Conservation (phyloP, 92 coral and sea anemone species). For the Scolanthus callimorphus region DNA sequence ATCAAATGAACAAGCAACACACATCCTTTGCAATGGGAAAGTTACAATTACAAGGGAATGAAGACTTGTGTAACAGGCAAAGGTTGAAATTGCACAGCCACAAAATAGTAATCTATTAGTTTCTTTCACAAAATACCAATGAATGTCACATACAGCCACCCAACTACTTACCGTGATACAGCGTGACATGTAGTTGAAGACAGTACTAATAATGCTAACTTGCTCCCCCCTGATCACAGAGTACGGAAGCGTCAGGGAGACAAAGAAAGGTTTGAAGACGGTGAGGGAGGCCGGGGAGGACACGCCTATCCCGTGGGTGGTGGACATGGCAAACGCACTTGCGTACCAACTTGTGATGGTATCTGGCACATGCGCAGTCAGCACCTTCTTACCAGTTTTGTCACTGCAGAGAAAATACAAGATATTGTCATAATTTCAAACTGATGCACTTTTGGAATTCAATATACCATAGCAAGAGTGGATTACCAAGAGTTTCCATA, state of each 20-base stretch:
- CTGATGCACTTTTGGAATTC: no score
- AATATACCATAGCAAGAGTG: no score
- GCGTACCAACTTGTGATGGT: slow-evolving; percentile 94
- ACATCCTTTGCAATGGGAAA: no score
- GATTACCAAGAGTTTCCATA: no score
- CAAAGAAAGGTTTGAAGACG: slow-evolving; percentile 86
- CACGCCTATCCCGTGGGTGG: slow-evolving; percentile 75
- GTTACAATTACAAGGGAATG: no score
- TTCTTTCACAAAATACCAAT: no score
- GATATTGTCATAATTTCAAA: no score
- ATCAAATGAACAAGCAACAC: no score
- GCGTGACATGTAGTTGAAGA: slow-evolving; percentile 80
- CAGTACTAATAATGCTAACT: slow-evolving; percentile 74
- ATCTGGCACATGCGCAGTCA: slow-evolving; percentile 81
- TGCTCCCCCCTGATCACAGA: slow-evolving; percentile 94
- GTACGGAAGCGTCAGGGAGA: slow-evolving; percentile 86
- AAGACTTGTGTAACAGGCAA: no score
- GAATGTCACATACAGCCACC: no score
- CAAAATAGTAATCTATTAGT: no score
- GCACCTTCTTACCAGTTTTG: slow-evolving; percentile 44
- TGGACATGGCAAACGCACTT: slow-evolving; percentile 88
- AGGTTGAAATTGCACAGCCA: no score
- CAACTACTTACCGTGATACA: slow-evolving; percentile 82
- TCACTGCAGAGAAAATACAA: slow-evolving; percentile 28
- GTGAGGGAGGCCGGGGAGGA: slow-evolving; percentile 63